Evolutionary conservation across 2,797 vertebrate genomes (phyloP).

Genomic region (Poecilia velifera): DNA sequence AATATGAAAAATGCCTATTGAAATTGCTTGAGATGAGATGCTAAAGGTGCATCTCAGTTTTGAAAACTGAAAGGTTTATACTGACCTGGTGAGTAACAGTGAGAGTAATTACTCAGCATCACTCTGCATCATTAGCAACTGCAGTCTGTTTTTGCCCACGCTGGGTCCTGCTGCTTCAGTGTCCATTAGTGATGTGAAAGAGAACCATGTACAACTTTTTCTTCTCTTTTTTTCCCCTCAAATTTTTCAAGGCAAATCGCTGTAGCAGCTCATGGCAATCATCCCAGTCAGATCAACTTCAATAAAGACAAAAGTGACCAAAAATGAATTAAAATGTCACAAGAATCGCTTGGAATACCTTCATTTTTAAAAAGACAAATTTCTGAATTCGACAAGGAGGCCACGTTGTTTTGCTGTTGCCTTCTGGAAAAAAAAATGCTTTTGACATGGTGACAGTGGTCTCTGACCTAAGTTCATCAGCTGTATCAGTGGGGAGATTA

Average conservation of each 20-base stretch:
- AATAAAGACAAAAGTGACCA: not conserved
- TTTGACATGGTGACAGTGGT: slow-evolving; percentile 33
- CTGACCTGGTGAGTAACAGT: slow-evolving; percentile 8
- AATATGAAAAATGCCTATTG: not conserved
- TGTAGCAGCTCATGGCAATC: not conserved
- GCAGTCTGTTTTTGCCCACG: slow-evolving; percentile 8
- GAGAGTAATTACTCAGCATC: slow-evolving; percentile 20
- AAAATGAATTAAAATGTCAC: not conserved
- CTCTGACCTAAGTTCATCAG: slow-evolving; percentile 62
- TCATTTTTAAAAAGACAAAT: not conserved
- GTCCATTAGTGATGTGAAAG: slow-evolving; percentile 32
- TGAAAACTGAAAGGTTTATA: slow-evolving; percentile 7
- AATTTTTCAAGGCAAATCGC: slow-evolving; percentile 3
- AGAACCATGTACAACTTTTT: slow-evolving; percentile 7
- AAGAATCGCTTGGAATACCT: not conserved
- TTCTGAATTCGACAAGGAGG: not conserved
- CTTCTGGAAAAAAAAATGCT: not conserved
- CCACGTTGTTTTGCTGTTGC: slow-evolving; percentile 2
- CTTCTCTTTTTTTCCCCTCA: slow-evolving; percentile 1
- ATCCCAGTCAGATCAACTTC: not conserved
- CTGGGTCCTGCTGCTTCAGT: slow-evolving; percentile 9
- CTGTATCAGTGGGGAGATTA: slow-evolving; percentile 74
- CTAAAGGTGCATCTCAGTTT: not conserved
- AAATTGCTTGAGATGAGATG: not conserved
- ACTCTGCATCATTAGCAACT: slow-evolving; percentile 23